These are phyloP conservation scores for Clarias batrachus DNA, from an alignment of 2,113 vertebrate species.

Conservation along the genomic window DNA sequence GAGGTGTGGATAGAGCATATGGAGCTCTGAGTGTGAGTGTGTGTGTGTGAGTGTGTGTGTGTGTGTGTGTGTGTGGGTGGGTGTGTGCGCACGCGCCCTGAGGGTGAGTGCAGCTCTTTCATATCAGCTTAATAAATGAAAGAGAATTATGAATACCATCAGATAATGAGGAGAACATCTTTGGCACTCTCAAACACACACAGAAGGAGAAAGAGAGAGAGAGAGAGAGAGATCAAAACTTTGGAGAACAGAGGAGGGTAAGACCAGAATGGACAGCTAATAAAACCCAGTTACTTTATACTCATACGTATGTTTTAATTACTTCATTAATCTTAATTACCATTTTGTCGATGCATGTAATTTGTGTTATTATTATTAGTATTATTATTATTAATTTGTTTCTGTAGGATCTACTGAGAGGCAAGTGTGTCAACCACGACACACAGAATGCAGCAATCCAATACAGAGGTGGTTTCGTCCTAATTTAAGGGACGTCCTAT, in stretches of 20 bases:
- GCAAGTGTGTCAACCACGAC: neutral
- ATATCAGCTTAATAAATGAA: conserved; percentile 49
- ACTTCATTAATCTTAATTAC: neutral
- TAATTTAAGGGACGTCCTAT: neutral
- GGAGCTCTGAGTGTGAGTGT: conserved; percentile 8
- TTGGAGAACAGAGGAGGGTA: neutral
- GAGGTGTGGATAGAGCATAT: conserved; percentile 22
- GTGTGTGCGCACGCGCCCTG: conserved; percentile 15
- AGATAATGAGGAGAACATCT: conserved; percentile 39
- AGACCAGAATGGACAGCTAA: neutral
- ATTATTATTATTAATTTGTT: neutral
- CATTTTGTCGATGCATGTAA: no score
- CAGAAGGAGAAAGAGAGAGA: neutral
- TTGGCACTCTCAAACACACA: neutral
- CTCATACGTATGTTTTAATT: neutral
- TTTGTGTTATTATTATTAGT: no score
- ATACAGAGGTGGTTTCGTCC: neutral
- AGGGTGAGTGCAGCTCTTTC: conserved; percentile 38
- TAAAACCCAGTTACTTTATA: neutral
- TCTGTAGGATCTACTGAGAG: neutral
- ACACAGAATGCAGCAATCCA: neutral
- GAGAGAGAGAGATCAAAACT: neutral
- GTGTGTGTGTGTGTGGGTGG: conserved; percentile 15
- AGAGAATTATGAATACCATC: conserved; percentile 48
- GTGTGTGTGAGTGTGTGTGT: conserved; percentile 28